Conservation (phyloP, 1,140 invertebrate genomes). For the Zaprionus africanus region DNA sequence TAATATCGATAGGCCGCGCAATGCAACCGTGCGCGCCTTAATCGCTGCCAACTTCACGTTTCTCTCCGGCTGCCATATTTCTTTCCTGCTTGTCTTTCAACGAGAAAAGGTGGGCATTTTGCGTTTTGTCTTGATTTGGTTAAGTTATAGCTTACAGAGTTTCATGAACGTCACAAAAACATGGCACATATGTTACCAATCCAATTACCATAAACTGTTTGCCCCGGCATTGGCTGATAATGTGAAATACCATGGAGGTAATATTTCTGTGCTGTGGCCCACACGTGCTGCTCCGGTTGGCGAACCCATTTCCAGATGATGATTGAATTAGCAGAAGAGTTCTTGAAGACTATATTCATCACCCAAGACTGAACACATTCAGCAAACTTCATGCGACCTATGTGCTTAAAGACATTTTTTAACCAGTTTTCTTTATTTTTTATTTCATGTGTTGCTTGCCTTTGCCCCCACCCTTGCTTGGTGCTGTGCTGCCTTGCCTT, state of each 20-base stretch:
- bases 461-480: not conserved
- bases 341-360: conserved; percentile 84
- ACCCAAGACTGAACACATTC: conserved; percentile 68
- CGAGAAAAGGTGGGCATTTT: conserved; percentile 77
- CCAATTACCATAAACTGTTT: conserved; percentile 31
- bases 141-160: conserved; percentile 59
- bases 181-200: conserved; percentile 7
- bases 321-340: conserved; percentile 75
- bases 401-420: not conserved
- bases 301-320: conserved; percentile 45
- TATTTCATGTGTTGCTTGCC: conserved; percentile 28
- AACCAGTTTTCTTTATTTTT: conserved; percentile 6
- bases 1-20: conserved; percentile 4
- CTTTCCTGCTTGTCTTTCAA: conserved; percentile 81
- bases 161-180: conserved; percentile 20
- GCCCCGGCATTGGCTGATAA: conserved; percentile 6
- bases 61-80: conserved; percentile 69
- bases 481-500: conserved; percentile 14
- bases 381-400: not conserved
- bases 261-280: conserved; percentile 44
- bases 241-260: conserved; percentile 54
- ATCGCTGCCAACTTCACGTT: conserved; percentile 69
- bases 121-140: conserved; percentile 63
- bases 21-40: conserved; percentile 52
- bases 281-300: conserved; percentile 54